These are phyloP conservation scores for Eupithecia inturbata DNA, from an alignment of 2,888 invertebrate genomes.

Conservation along the genomic window DNA sequence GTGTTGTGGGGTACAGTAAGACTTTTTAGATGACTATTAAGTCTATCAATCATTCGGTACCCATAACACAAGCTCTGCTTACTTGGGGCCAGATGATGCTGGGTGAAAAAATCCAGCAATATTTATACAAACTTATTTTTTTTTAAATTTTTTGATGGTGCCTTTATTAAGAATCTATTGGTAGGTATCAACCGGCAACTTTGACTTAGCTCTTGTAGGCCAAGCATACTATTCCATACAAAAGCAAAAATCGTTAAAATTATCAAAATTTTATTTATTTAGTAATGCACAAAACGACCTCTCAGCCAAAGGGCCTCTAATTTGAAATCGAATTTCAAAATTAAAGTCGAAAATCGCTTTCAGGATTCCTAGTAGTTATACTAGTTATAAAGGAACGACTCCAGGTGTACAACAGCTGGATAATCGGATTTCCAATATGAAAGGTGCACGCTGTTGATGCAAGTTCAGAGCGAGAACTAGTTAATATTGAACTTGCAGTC, in stretches of 20 bases:
- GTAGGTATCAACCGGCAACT: not conserved
- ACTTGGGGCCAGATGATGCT: too few relatives aligned
- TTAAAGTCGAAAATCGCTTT: not conserved
- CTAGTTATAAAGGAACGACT: not conserved
- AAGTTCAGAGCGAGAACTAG: slow-evolving; percentile 6
- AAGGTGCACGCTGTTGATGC: not conserved
- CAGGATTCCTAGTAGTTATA: not conserved
- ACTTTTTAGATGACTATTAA: not conserved
- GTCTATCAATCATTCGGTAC: too few relatives aligned
- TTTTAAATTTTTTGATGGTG: too few relatives aligned
- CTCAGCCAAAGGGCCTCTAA: too few relatives aligned
- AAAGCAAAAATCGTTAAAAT: not conserved
- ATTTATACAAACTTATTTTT: too few relatives aligned
- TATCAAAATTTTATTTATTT: not conserved
- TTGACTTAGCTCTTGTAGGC: not conserved
- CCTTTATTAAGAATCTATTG: too few relatives aligned
- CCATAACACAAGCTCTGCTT: too few relatives aligned
- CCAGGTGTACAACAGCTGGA: not conserved
- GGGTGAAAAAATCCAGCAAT: too few relatives aligned
- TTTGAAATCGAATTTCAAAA: not conserved
- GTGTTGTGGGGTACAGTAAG: not conserved
- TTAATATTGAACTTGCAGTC: slow-evolving; percentile 22
- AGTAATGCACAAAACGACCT: too few relatives aligned
- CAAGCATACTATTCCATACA: too few relatives aligned
- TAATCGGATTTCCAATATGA: not conserved